Conservation (phyloP, 1,140 invertebrate species). For the Lucilia sericata region DNA sequence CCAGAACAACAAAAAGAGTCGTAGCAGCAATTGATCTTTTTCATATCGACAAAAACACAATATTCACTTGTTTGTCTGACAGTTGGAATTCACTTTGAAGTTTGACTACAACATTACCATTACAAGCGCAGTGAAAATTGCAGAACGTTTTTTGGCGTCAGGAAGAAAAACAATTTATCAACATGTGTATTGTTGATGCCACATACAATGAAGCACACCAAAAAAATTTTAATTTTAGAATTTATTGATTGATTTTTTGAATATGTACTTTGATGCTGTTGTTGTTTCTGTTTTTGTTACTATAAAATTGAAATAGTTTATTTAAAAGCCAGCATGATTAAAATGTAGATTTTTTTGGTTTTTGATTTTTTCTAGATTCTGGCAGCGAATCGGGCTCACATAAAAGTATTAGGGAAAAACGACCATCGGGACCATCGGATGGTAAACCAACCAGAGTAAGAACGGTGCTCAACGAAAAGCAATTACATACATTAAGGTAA, state of each 20-base stretch:
- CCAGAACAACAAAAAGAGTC: neutral
- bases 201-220: neutral
- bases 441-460: slow-evolving; percentile 97
- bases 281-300: neutral
- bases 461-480: slow-evolving; percentile 98
- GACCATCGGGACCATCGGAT: slow-evolving; percentile 76
- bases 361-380: slow-evolving; percentile 73
- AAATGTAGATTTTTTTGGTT: slow-evolving; percentile 42
- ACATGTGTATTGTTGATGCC: slow-evolving; percentile 33
- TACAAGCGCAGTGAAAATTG: neutral
- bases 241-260: slow-evolving; percentile 14
- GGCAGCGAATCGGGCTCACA: slow-evolving; percentile 87
- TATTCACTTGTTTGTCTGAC: slow-evolving; percentile 29
- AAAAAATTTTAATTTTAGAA: slow-evolving; percentile 38
- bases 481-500: slow-evolving; percentile 91
- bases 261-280: neutral
- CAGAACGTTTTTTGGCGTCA: neutral
- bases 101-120: neutral
- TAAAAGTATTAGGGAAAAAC: slow-evolving; percentile 76
- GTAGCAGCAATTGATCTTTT: slow-evolving; percentile 30
- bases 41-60: neutral
- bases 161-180: slow-evolving; percentile 36
- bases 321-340: slow-evolving; percentile 40
- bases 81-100: slow-evolving; percentile 34
- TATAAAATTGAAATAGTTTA: slow-evolving; percentile 15